A percentile compares a stretch with the other conserved stretches of the same genome.
Evolutionary conservation across 2,113 vertebrate species (phyloP).

Genomic region (Clarias gariepinus): DNA sequence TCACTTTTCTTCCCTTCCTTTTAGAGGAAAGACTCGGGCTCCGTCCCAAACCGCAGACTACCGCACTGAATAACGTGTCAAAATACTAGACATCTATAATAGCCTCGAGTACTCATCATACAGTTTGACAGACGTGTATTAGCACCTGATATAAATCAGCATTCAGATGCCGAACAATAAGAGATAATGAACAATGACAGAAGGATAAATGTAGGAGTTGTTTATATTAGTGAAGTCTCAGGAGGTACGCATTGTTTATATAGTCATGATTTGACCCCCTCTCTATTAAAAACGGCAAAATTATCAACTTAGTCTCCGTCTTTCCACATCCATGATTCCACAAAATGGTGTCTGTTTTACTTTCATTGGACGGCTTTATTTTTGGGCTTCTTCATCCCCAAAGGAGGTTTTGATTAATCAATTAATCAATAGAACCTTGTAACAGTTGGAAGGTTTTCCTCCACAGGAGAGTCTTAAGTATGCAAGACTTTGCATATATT

Average conservation of each 20-base stretch:
- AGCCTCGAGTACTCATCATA: not conserved
- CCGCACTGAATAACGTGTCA: conserved; percentile 21
- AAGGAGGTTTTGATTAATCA: not conserved
- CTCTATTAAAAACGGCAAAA: not conserved
- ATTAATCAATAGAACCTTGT: not conserved
- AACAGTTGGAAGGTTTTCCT: not conserved
- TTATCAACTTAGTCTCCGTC: not conserved
- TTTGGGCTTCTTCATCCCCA: not conserved
- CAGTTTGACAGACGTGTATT: not conserved
- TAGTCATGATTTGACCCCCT: not conserved
- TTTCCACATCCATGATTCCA: not conserved
- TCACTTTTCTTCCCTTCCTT: conserved; percentile 43
- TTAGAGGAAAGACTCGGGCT: conserved; percentile 34
- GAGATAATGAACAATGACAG: not conserved
- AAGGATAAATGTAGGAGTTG: not conserved
- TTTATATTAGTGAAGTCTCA: not conserved
- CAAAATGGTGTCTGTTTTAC: conserved; percentile 3
- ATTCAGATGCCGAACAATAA: not conserved
- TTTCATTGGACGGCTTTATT: not conserved
- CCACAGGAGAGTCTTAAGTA: not conserved
- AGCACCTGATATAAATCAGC: not conserved
- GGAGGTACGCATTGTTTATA: not conserved
- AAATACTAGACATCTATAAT: conserved; percentile 28
- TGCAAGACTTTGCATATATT: not conserved
- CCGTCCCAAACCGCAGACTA: conserved; percentile 23